These are phyloP conservation scores for Cotesia congregata DNA, from an alignment of 2,888 invertebrate species.

Conservation along the genomic window DNA sequence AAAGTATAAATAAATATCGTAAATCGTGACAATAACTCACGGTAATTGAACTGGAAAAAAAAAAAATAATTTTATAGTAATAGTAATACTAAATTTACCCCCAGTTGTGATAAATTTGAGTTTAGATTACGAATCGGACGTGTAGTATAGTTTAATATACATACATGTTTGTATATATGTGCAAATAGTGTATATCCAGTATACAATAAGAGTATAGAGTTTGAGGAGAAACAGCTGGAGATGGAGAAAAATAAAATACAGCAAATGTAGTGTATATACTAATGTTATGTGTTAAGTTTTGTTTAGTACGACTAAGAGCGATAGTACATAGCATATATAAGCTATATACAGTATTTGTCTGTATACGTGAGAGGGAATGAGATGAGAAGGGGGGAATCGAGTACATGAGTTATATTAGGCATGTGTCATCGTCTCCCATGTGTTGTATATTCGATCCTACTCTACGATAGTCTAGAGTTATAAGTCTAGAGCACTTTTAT, in stretches of 20 bases:
- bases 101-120: not conserved
- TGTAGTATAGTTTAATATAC: not conserved
- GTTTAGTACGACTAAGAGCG: too few relatives aligned
- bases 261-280: too few relatives aligned
- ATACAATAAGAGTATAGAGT: conserved; percentile 39
- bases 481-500: not conserved
- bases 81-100: not conserved
- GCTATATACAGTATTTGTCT: too few relatives aligned
- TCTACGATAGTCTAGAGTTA: not conserved
- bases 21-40: not conserved
- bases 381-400: conserved; percentile 9
- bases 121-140: not conserved
- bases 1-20: not conserved
- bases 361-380: too few relatives aligned
- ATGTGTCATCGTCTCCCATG: conserved; percentile 62
- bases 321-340: too few relatives aligned
- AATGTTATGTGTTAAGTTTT: too few relatives aligned
- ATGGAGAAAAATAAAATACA: not conserved
- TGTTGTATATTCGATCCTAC: not conserved
- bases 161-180: not conserved
- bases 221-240: conserved; percentile 13
- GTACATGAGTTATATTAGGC: conserved; percentile 60
- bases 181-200: conserved; percentile 25
- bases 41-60: not conserved
- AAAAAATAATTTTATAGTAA: not conserved